Evolutionary conservation across 2,113 vertebrate genomes (phyloP), one percentile per base, ranked within the genome.

Genomic region (Psittacula cyanocephala): DNA sequence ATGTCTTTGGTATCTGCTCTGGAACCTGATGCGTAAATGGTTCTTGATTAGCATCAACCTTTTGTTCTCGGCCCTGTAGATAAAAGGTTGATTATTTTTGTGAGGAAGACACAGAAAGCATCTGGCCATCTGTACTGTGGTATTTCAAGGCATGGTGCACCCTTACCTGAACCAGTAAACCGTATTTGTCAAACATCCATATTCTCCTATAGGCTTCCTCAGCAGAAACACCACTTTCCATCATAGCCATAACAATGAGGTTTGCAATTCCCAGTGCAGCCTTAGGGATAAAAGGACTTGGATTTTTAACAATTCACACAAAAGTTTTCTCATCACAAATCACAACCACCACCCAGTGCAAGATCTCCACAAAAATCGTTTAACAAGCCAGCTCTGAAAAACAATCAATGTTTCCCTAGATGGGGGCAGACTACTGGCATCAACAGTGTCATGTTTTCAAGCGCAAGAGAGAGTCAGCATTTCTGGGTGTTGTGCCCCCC

Each of bases 261-360:
- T 99, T 99, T 11, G 99, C 99, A 43, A 99, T 99, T 28, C 99
- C 99, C 88, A 99, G 98, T 39, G 99, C 99, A 3, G 99, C 99
- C 97, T 97, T 41, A 44, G 0, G 22, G 79, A 4, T 1, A 35
- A 7, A n/a, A 81, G 31, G 23, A 35, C 6, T n/a, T 1, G 2
- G 6, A 6, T 68, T 79, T 23, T 28, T 6, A 11, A 17, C 9
- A 9, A 50, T 15, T 19, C 46, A 37, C 28, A 5, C 4, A 7
- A 33, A 4, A n/a, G 43, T 2, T 28, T 7, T 47, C n/a, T n/a
- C 52, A 14, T 1, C 69, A n/a, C 65, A 13, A 44, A 24, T 1
- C 69, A n/a, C 70, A 13, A 50, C 10, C 14, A 43, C 31, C n/a
- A 15, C 9, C 18, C 35, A 11, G 20, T 4, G 10, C 10, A 9